Evolutionary conservation across 1,140 invertebrate genomes (phyloP).

Genomic region (Drosophila sechellia): DNA sequence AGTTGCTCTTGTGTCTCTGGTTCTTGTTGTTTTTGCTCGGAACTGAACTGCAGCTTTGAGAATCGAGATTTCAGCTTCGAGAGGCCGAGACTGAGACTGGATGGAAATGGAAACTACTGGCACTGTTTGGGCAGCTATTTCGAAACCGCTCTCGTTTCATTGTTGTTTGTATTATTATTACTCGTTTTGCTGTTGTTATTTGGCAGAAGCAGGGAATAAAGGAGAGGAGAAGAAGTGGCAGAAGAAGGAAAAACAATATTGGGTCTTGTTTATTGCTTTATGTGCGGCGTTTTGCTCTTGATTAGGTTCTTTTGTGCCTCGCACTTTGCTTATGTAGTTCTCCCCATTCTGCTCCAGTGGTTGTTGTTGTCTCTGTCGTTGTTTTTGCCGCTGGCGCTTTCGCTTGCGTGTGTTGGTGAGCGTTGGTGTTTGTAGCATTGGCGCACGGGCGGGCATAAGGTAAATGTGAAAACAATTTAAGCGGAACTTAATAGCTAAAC

Average conservation of each 20-base stretch:
- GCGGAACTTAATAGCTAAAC: conserved; percentile 79
- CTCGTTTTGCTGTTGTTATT: conserved; percentile 25
- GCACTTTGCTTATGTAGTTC: conserved; percentile 61
- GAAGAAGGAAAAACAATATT: conserved; percentile 65
- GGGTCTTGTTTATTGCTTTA: conserved; percentile 82
- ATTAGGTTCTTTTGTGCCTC: conserved; percentile 80
- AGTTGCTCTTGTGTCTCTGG: conserved; percentile 23
- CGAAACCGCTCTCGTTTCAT: conserved; percentile 60
- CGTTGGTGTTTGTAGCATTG: conserved; percentile 40
- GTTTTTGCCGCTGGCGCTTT: conserved; percentile 50
- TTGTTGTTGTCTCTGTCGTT: conserved; percentile 14
- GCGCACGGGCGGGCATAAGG: conserved; percentile 50
- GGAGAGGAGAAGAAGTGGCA: background rate
- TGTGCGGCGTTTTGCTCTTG: conserved; percentile 79
- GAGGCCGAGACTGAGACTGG: conserved; percentile 20
- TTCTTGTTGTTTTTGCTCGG: conserved; percentile 16
- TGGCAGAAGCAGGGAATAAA: conserved; percentile 29
- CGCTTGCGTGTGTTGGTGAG: conserved; percentile 16
- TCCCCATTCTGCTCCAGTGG: conserved; percentile 8
- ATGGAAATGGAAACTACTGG: conserved; percentile 46
- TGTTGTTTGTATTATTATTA: conserved; percentile 50
- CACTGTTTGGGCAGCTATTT: conserved; percentile 44
- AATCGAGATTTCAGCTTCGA: conserved; percentile 25
- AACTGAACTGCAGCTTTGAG: conserved; percentile 29
- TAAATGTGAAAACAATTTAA: conserved; percentile 80